phyloP scores from a whole-genome alignment of 2,113 vertebrate genomes.

The Noctilio leporinus region DNA sequence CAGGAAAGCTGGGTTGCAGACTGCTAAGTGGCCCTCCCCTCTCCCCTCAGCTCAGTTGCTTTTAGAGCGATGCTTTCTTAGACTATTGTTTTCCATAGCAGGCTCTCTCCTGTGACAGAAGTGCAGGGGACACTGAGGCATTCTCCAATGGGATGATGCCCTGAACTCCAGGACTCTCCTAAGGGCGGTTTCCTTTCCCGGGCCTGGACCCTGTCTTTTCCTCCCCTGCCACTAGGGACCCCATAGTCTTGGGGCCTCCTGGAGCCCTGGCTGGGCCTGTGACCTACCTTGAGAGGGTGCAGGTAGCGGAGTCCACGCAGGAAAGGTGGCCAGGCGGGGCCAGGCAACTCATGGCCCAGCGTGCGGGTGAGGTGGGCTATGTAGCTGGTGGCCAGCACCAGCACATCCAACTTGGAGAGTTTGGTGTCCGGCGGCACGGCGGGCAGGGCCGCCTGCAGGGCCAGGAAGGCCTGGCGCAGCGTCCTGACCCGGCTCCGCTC shows the following conservation, averaged over 20 bases:
- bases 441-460: slow-evolving; percentile 86
- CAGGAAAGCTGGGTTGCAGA: neutral
- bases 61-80: neutral
- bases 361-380: slow-evolving; percentile 86
- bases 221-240: neutral
- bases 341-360: slow-evolving; percentile 74
- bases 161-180: neutral
- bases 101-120: neutral
- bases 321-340: slow-evolving; percentile 52
- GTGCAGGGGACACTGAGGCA: neutral
- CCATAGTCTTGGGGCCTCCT: neutral
- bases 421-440: slow-evolving; percentile 87
- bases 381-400: slow-evolving; percentile 89
- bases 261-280: fast-evolving
- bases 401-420: slow-evolving; percentile 87
- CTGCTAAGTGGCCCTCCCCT: neutral
- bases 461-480: slow-evolving; percentile 87
- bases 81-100: neutral
- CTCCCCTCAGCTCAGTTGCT: neutral
- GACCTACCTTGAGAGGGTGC: slow-evolving; percentile 87
- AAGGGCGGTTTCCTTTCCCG: neutral
- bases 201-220: neutral
- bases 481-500: slow-evolving; percentile 84
- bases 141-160: fast-evolving
- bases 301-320: slow-evolving; percentile 79